Evolutionary conservation across 2,113 vertebrate genomes (phyloP).

Genomic region (Tenrec ecaudatus): DNA sequence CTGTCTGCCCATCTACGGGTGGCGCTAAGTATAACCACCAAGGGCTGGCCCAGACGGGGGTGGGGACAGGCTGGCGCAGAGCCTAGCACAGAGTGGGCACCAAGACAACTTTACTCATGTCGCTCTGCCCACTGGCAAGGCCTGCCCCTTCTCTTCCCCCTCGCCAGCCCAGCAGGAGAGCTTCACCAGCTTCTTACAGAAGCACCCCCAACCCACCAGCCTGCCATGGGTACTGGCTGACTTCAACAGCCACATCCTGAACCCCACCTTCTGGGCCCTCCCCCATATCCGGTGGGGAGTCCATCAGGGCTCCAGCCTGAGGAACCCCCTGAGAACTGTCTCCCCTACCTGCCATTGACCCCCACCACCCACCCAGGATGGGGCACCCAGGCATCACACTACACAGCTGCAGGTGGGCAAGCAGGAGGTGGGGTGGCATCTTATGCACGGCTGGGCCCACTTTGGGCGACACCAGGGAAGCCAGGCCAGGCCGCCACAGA

Average conservation of each 20-base stretch:
- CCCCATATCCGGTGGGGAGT: rapidly evolving
- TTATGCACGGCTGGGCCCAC: neutral
- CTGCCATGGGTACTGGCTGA: neutral
- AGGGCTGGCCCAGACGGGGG: neutral
- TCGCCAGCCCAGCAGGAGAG: neutral
- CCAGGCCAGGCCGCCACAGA: neutral
- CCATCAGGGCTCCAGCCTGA: neutral
- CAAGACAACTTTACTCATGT: neutral
- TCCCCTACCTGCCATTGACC: no score
- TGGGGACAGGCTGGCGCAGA: neutral
- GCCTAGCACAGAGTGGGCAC: neutral
- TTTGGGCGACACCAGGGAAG: neutral
- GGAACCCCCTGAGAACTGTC: neutral
- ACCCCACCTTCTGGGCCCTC: neutral
- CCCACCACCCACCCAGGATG: no score
- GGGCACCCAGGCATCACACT: neutral
- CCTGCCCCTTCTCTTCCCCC: neutral
- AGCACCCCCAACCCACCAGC: neutral
- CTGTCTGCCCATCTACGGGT: neutral
- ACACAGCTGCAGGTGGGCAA: neutral
- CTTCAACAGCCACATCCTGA: neutral
- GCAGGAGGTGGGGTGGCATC: neutral
- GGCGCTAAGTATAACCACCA: neutral
- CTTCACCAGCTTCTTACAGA: neutral
- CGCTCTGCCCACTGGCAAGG: neutral